These are phyloP conservation scores for Heterotis niloticus DNA, from an alignment of 2,113 vertebrate genomes.

Conservation along the genomic window DNA sequence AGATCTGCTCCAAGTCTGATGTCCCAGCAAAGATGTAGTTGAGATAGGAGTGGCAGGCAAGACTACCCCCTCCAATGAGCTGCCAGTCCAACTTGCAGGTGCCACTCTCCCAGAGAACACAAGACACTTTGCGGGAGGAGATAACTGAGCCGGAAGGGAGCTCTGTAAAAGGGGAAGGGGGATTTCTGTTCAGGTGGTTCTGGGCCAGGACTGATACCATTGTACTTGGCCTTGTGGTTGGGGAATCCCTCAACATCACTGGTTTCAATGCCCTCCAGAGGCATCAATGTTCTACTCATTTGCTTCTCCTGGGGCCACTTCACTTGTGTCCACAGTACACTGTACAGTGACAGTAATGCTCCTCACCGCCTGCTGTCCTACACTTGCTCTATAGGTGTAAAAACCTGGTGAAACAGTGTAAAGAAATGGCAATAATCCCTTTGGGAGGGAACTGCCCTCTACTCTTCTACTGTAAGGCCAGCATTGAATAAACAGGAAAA, in stretches of 20 bases:
- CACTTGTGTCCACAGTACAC: background rate
- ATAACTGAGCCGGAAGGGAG: constrained; percentile 31
- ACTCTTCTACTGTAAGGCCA: constrained; percentile 27
- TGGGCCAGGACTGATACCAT: background rate
- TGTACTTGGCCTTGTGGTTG: background rate
- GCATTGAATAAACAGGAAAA: constrained; percentile 44
- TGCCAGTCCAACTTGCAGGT: background rate
- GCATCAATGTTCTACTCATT: background rate
- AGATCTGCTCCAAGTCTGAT: too few relatives aligned
- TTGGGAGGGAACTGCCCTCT: background rate
- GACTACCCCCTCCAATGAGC: background rate
- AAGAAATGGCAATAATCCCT: background rate
- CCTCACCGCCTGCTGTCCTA: background rate
- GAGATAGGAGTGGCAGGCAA: too few relatives aligned
- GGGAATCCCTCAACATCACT: background rate
- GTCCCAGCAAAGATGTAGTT: too few relatives aligned
- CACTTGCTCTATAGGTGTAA: background rate
- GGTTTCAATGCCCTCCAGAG: background rate
- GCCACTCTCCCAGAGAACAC: constrained; percentile 24
- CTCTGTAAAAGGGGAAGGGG: constrained; percentile 29
- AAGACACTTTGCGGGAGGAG: constrained; percentile 19
- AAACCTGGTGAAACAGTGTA: background rate
- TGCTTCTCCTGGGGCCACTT: background rate
- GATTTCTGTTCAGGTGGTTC: constrained; percentile 17
- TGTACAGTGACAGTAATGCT: background rate